Conservation (phyloP, 2,113 vertebrate species). For the Pica pica region DNA sequence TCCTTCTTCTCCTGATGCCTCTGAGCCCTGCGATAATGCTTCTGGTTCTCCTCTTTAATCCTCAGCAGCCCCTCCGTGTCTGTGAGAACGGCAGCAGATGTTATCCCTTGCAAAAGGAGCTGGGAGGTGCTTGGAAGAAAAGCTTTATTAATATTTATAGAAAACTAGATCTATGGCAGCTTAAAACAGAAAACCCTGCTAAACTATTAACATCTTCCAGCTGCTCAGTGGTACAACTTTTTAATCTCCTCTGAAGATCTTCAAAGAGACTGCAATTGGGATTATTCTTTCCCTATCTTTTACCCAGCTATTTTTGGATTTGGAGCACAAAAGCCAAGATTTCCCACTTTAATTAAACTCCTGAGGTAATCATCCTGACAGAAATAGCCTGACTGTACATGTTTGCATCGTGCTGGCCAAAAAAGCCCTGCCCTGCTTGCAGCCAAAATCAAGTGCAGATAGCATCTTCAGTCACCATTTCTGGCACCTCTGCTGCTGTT, state of each 20-base stretch:
- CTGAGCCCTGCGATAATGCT: constrained; percentile 85
- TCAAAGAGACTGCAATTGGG: background rate
- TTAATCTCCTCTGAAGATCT: background rate
- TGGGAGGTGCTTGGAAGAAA: background rate
- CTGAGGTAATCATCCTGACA: background rate
- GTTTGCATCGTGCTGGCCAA: background rate
- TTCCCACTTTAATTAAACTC: constrained; percentile 34
- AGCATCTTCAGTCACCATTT: background rate
- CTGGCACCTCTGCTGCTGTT: background rate
- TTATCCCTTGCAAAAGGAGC: background rate
- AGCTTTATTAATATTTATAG: background rate
- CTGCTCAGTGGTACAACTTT: background rate
- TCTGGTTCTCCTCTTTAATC: constrained; percentile 89
- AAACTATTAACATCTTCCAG: background rate
- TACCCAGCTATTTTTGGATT: background rate
- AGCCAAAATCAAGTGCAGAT: constrained; percentile 3
- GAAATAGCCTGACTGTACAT: constrained; percentile 1
- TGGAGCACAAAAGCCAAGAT: constrained; percentile 21
- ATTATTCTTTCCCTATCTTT: background rate
- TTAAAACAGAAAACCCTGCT: background rate
- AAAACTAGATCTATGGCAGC: background rate
- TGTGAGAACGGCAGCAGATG: constrained; percentile 49
- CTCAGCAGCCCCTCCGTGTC: constrained; percentile 82
- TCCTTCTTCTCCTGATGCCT: constrained; percentile 95
- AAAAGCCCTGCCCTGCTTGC: background rate